Conservation (phyloP, 2,113 vertebrate species). For the Turnix velox region DNA sequence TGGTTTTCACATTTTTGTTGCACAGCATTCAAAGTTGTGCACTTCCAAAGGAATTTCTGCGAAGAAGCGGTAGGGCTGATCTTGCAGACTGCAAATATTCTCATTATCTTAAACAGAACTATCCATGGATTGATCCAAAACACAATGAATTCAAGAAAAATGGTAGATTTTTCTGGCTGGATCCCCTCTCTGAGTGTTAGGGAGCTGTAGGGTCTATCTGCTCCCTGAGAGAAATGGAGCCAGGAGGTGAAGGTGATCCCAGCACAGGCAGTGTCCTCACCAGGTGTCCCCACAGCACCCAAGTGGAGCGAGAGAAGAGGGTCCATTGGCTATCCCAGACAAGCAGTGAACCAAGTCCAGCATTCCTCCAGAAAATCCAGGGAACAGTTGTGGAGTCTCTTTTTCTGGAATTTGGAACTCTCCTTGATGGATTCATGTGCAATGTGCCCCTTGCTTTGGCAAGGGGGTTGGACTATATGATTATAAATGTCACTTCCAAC, state of each 20-base stretch:
- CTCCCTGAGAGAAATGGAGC: neutral
- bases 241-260: neutral
- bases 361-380: neutral
- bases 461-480: neutral
- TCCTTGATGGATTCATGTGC: neutral
- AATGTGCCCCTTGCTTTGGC: neutral
- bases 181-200: accelerated
- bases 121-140: neutral
- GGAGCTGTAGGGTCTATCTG: neutral
- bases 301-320: accelerated
- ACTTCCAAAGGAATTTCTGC: neutral
- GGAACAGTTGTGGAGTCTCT: neutral
- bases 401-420: neutral
- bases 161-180: neutral
- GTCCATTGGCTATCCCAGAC: neutral
- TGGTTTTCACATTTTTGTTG: neutral
- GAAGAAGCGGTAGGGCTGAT: neutral
- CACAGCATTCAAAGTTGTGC: neutral
- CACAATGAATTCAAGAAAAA: neutral
- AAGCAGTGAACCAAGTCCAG: neutral
- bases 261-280: neutral
- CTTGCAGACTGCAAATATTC: neutral
- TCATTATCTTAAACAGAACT: neutral
- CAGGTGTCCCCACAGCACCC: neutral
- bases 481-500: neutral